phyloP scores from a whole-genome alignment of 1,140 invertebrate species.

The Nasonia giraulti region DNA sequence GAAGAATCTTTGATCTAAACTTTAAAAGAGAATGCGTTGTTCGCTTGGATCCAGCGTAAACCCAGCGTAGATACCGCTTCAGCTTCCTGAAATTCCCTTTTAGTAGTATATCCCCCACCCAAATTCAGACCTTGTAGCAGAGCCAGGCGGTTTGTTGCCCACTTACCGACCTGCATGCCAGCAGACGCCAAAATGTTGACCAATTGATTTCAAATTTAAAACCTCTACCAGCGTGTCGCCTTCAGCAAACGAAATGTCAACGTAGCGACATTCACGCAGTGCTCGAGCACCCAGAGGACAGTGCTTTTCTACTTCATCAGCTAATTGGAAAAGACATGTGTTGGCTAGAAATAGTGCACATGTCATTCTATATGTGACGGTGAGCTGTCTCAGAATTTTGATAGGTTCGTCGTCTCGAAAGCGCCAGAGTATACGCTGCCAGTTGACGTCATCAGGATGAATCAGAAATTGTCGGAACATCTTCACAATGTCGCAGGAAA shows the following conservation, averaged over 20 bases:
- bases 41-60: not conserved
- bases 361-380: not conserved
- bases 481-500: slow-evolving; percentile 5
- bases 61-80: not conserved
- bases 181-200: not conserved
- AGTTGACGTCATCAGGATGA: not conserved
- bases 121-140: not conserved
- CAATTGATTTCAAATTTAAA: not conserved
- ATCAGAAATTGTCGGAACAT: too few species aligned
- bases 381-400: not conserved
- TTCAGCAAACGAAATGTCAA: not conserved
- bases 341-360: not conserved
- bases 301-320: not conserved
- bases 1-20: not conserved
- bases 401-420: not conserved
- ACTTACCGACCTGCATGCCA: slow-evolving; percentile 7
- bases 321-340: not conserved
- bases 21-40: not conserved
- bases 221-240: not conserved
- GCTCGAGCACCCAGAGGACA: not conserved
- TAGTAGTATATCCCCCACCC: not conserved
- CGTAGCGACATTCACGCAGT: not conserved
- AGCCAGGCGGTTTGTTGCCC: not conserved
- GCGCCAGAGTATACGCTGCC: not conserved
- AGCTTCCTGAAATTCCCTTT: too few species aligned